phyloP scores from a whole-genome alignment of 2,888 invertebrate genomes.

The Thumatha senex region DNA sequence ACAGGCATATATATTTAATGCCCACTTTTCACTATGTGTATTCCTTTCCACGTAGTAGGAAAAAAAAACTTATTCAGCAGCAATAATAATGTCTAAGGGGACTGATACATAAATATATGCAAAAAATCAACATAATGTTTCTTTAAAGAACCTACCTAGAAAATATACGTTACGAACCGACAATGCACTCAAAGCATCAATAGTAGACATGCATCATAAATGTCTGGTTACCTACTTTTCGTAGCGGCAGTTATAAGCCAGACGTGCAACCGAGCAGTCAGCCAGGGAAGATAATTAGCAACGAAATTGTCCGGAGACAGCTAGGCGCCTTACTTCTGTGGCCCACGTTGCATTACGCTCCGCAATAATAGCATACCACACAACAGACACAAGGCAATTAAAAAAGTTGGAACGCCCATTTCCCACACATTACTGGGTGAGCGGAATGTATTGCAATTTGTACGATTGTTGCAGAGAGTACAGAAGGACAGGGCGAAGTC shows the following conservation, averaged over 20 bases:
- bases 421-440: slow-evolving; percentile 72
- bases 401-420: slow-evolving; percentile 68
- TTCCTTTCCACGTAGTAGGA: too few species aligned
- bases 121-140: slow-evolving; percentile 3
- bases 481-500: slow-evolving; percentile 45
- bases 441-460: slow-evolving; percentile 50
- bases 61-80: too few species aligned
- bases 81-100: too few species aligned
- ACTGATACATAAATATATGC: too few species aligned
- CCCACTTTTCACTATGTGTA: too few species aligned
- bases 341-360: slow-evolving; percentile 64
- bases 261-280: slow-evolving; percentile 62
- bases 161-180: slow-evolving; percentile 48
- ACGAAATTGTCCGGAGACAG: slow-evolving; percentile 77
- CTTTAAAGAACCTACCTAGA: too few species aligned
- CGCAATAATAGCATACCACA: slow-evolving; percentile 71
- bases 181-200: slow-evolving; percentile 51
- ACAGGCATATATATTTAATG: too few species aligned
- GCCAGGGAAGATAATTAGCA: slow-evolving; percentile 72
- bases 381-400: slow-evolving; percentile 64
- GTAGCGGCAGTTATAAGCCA: slow-evolving; percentile 59
- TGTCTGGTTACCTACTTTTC: slow-evolving; percentile 63
- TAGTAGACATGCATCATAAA: slow-evolving; percentile 48
- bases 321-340: slow-evolving; percentile 77
- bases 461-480: slow-evolving; percentile 35